Evolutionary conservation across 2,888 invertebrate species (phyloP).

Genomic region (Globia sparganii): DNA sequence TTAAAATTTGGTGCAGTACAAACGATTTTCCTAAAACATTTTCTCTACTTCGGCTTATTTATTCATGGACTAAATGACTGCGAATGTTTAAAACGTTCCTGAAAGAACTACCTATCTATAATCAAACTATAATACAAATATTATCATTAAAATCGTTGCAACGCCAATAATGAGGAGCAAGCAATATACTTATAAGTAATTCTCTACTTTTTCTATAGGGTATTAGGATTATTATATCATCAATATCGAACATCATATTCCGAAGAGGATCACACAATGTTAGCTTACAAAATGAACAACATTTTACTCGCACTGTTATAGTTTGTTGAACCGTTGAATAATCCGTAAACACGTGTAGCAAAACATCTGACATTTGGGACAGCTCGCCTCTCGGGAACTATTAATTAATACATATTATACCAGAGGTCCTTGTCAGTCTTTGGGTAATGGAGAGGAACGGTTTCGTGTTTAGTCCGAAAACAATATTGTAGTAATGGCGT

Average conservation of each 20-base stretch:
- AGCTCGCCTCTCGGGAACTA: slow-evolving; percentile 54
- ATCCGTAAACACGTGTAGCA: slow-evolving; percentile 55
- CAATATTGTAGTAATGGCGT: slow-evolving; percentile 37
- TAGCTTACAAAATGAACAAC: slow-evolving; percentile 41
- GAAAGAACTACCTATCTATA: neutral
- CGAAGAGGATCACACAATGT: slow-evolving; percentile 22
- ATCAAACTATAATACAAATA: neutral
- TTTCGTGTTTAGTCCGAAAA: slow-evolving; percentile 39
- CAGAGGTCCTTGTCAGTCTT: slow-evolving; percentile 45
- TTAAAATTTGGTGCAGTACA: slow-evolving; percentile 23
- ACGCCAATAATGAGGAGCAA: neutral
- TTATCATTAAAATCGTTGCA: neutral
- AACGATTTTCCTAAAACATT: neutral
- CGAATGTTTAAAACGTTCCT: neutral
- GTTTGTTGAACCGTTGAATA: slow-evolving; percentile 60
- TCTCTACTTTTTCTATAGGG: neutral
- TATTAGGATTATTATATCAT: slow-evolving; percentile 16
- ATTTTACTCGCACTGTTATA: slow-evolving; percentile 43
- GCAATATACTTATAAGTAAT: neutral
- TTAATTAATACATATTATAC: slow-evolving; percentile 62
- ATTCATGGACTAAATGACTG: slow-evolving; percentile 5
- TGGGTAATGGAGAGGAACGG: slow-evolving; percentile 50
- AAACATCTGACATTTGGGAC: slow-evolving; percentile 63
- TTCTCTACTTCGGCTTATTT: neutral
- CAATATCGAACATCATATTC: neutral